A percentile compares a stretch with the other conserved stretches of the same genome.
phyloP scores from a whole-genome alignment of 1,140 invertebrate species.

The Orchesella cincta region DNA sequence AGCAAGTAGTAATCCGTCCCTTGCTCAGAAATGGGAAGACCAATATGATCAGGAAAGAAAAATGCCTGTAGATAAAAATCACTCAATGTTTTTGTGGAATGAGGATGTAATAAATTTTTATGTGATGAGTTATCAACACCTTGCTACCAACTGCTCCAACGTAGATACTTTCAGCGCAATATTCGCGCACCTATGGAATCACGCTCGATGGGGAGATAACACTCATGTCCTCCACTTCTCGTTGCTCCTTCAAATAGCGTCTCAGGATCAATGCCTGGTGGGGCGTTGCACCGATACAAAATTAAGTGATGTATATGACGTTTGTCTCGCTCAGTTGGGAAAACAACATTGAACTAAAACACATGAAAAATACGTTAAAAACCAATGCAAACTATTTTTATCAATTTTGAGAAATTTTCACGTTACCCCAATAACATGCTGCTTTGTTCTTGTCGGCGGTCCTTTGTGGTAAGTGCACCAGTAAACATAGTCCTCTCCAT shows the following conservation, averaged over 20 bases:
- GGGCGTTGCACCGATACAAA: conserved; percentile 5
- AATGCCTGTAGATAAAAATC: neutral
- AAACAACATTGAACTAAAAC: neutral
- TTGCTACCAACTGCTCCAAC: conserved; percentile 25
- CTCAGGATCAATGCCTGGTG: conserved; percentile 11
- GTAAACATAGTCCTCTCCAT: neutral
- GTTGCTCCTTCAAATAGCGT: conserved; percentile 21
- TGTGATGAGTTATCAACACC: too few relatives aligned
- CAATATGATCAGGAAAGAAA: conserved; percentile 39
- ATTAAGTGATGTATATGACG: conserved; percentile 30
- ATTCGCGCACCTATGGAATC: neutral
- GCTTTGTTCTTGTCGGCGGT: neutral
- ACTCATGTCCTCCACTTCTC: neutral
- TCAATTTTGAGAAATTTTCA: neutral
- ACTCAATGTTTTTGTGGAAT: too few relatives aligned
- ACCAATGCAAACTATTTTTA: neutral
- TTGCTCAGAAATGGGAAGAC: conserved; percentile 36
- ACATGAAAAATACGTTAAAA: neutral
- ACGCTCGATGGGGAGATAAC: neutral
- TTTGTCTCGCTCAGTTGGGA: neutral
- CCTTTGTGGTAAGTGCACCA: neutral
- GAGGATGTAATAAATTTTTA: too few relatives aligned
- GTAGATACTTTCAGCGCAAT: conserved; percentile 2
- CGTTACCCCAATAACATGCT: conserved; percentile 2
- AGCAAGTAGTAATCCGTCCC: conserved; percentile 33